phyloP scores from a whole-genome alignment of 2,113 vertebrate genomes.

The Mustela lutreola region DNA sequence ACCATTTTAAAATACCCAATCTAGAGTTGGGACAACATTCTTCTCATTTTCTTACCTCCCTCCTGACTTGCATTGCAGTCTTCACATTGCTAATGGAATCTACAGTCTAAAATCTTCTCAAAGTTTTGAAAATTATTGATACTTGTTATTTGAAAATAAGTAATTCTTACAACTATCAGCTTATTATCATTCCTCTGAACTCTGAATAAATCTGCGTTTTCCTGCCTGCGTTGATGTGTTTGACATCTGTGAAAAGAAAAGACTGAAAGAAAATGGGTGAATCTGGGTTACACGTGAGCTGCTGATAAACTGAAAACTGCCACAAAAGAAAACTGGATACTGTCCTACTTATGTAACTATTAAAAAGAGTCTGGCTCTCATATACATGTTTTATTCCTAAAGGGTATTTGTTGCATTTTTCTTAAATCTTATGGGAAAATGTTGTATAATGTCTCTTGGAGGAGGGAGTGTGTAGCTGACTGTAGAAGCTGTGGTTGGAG shows the following conservation, averaged over 20 bases:
- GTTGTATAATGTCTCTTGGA: neutral
- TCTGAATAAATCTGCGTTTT: slow-evolving; percentile 71
- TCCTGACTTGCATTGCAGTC: neutral
- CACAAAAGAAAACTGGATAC: slow-evolving; percentile 78
- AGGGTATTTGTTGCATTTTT: neutral
- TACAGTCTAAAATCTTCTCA: slow-evolving; percentile 10
- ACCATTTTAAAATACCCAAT: neutral
- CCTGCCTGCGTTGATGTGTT: slow-evolving; percentile 65
- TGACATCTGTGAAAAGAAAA: slow-evolving; percentile 75
- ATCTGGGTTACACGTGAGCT: slow-evolving; percentile 82
- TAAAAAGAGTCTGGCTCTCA: slow-evolving; percentile 71
- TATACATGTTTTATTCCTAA: neutral
- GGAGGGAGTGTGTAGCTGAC: neutral
- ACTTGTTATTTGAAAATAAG: slow-evolving; percentile 45
- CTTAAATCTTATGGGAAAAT: neutral
- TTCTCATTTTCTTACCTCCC: neutral
- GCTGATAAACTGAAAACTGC: slow-evolving; percentile 82
- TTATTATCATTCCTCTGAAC: slow-evolving; percentile 22
- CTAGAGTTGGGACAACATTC: neutral
- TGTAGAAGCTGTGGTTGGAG: neutral
- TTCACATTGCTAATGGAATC: neutral
- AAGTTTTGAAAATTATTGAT: neutral
- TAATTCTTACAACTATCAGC: slow-evolving; percentile 45
- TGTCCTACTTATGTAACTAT: slow-evolving; percentile 83
- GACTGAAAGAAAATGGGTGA: slow-evolving; percentile 75